Evolutionary conservation across 2,888 invertebrate species (phyloP).

Genomic region (Volucella zonaria): DNA sequence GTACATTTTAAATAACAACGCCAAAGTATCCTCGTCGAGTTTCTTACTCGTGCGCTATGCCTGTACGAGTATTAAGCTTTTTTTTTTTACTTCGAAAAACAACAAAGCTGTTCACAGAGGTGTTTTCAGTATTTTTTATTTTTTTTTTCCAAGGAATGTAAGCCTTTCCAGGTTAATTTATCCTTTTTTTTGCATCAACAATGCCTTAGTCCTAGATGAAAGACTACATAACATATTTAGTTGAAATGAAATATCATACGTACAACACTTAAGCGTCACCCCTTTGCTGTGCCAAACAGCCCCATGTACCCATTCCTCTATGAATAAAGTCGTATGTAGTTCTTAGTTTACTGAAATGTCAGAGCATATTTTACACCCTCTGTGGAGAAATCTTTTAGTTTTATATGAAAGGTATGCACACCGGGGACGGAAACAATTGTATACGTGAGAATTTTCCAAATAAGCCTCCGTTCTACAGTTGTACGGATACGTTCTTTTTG

Average conservation of each 20-base stretch:
- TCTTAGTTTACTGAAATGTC: neutral
- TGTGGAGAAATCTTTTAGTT: constrained; percentile 19
- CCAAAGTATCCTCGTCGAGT: too few relatives aligned
- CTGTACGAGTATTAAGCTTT: too few relatives aligned
- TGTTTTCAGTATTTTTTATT: too few relatives aligned
- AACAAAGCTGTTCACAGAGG: too few relatives aligned
- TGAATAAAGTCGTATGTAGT: neutral
- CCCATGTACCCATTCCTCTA: neutral
- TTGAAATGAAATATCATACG: constrained; percentile 60
- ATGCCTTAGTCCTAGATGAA: constrained; percentile 29
- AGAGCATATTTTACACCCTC: constrained; percentile 18
- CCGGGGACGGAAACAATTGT: constrained; percentile 60
- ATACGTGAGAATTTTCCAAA: constrained; percentile 66
- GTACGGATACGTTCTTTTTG: constrained; percentile 6
- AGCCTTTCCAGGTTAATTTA: constrained; percentile 54
- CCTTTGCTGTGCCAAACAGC: constrained; percentile 24
- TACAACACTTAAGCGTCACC: constrained; percentile 36
- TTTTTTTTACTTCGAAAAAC: too few relatives aligned
- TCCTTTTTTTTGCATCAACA: constrained; percentile 20
- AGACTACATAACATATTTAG: constrained; percentile 28
- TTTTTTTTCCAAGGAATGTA: constrained; percentile 21
- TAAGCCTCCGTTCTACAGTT: constrained; percentile 48
- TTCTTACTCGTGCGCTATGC: too few relatives aligned
- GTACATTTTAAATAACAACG: too few relatives aligned
- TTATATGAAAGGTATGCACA: constrained; percentile 38